Conservation (phyloP, 2,797 vertebrate species). For the Falco biarmicus region DNA sequence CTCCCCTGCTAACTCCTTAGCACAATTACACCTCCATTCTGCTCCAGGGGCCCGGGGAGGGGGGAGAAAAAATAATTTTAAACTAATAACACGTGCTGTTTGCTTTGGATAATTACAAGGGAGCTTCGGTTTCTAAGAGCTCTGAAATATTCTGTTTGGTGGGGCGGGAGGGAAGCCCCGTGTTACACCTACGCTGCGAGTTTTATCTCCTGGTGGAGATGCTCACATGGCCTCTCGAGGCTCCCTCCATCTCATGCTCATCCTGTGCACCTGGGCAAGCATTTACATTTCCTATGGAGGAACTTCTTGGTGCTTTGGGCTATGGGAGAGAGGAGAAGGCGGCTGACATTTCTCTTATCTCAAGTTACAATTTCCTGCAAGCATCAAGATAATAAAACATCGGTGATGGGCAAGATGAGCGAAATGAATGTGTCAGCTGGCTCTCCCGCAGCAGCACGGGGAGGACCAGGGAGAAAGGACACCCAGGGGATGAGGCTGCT, state of each 20-base stretch:
- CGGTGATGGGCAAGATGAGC: slow-evolving; percentile 13
- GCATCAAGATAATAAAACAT: slow-evolving; percentile 68
- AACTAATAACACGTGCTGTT: slow-evolving; percentile 76
- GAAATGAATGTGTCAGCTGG: not conserved
- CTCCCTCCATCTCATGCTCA: slow-evolving; percentile 29
- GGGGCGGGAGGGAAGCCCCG: slow-evolving; percentile 34
- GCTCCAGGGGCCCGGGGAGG: slow-evolving; percentile 53
- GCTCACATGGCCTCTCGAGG: not conserved
- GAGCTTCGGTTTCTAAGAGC: slow-evolving; percentile 66
- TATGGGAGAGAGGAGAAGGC: slow-evolving; percentile 33
- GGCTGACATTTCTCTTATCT: slow-evolving; percentile 73
- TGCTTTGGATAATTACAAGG: slow-evolving; percentile 77
- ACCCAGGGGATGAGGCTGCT: slow-evolving; percentile 43
- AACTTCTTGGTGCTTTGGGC: slow-evolving; percentile 34
- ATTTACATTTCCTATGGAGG: slow-evolving; percentile 51
- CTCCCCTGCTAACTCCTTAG: slow-evolving; percentile 78
- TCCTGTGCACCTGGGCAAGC: slow-evolving; percentile 50
- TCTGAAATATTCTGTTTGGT: slow-evolving; percentile 57
- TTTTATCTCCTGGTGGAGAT: slow-evolving; percentile 50
- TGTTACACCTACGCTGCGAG: slow-evolving; percentile 35
- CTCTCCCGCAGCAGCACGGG: not conserved
- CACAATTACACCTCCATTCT: slow-evolving; percentile 73
- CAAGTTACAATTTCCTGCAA: slow-evolving; percentile 74
- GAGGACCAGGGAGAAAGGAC: slow-evolving; percentile 40
- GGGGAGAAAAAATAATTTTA: slow-evolving; percentile 65